These are phyloP conservation scores for Phaethornis superciliosus DNA, from an alignment of 2,113 vertebrate genomes.

Conservation along the genomic window DNA sequence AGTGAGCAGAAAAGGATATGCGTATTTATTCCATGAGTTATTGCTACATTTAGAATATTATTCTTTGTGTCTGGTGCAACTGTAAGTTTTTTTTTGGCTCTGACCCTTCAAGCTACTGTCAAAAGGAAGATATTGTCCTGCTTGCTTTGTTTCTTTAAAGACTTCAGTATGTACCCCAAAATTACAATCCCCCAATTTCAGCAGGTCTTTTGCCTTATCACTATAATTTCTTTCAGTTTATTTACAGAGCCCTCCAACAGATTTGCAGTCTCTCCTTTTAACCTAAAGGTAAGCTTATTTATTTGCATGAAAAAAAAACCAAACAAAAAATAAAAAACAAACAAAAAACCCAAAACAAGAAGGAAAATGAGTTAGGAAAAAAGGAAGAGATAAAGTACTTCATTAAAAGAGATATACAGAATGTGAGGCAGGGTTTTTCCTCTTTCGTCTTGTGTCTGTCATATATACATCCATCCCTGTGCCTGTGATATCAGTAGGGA, in stretches of 20 bases:
- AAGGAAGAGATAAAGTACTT: background rate
- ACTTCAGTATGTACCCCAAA: background rate
- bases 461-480: background rate
- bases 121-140: background rate
- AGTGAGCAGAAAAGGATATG: background rate
- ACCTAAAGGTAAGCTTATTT: background rate
- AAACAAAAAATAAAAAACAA: background rate
- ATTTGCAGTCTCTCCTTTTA: background rate
- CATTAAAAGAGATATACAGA: background rate
- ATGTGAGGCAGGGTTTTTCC: rapidly evolving
- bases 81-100: background rate
- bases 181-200: background rate
- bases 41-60: background rate
- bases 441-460: background rate
- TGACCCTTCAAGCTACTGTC: background rate
- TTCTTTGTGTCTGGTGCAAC: background rate
- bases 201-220: background rate
- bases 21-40: background rate
- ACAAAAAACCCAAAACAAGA: too few relatives aligned
- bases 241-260: background rate
- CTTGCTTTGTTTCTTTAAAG: background rate
- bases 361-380: rapidly evolving
- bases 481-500: background rate
- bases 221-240: background rate
- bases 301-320: background rate